Conservation (phyloP, 2,113 vertebrate species). For the Bos taurus region ARS-UCD2.0 NC_037348.1:4746501-4747000, state of each 20-base stretch:
- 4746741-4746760: not conserved
- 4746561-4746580: not conserved
- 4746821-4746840: not conserved
- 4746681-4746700: not conserved
- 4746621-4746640: not conserved
- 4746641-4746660: not conserved
- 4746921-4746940: not conserved
- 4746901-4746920: not conserved
- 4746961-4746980: not conserved
- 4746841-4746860: not conserved
- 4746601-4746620: not conserved
- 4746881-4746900: not conserved
- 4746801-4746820: not conserved
- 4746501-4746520: not conserved
- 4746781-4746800: not conserved
- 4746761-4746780: not conserved
- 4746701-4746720: too few species aligned
- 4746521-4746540: not conserved
- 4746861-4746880: not conserved
- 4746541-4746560: not conserved
- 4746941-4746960: not conserved
- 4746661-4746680: not conserved
- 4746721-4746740: not conserved
- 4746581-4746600: not conserved
- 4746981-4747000: too few species aligned